These are phyloP conservation scores for Enteromius argenteus DNA, from an alignment of 2,797 vertebrate species.

Conservation along the genomic window DNA sequence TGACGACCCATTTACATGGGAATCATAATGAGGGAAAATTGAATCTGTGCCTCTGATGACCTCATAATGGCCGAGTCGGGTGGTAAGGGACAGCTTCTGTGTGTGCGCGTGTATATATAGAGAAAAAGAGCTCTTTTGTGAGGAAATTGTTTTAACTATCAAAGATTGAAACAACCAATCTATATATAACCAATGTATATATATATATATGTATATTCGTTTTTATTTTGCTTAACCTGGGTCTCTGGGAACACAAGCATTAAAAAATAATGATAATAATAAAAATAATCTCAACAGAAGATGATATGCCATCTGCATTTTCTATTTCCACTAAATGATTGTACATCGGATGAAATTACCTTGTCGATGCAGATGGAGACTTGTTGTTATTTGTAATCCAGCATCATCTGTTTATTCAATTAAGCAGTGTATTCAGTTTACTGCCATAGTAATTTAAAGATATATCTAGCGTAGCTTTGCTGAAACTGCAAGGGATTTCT, in stretches of 20 bases:
- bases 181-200: too few species aligned
- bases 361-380: not conserved
- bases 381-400: not conserved
- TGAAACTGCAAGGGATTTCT: not conserved
- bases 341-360: not conserved
- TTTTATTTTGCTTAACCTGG: not conserved
- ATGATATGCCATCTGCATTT: slow-evolving; percentile 4
- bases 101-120: slow-evolving; percentile 6
- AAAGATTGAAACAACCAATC: slow-evolving; percentile 15
- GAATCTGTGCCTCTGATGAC: slow-evolving; percentile 70
- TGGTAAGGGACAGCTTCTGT: slow-evolving; percentile 29
- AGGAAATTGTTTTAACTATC: not conserved
- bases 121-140: not conserved
- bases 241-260: not conserved
- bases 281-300: not conserved
- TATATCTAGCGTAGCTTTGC: not conserved
- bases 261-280: not conserved
- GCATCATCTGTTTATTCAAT: slow-evolving; percentile 1
- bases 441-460: not conserved
- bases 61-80: slow-evolving; percentile 50
- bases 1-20: slow-evolving; percentile 69
- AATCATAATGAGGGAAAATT: slow-evolving; percentile 75
- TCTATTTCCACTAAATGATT: not conserved
- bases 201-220: not conserved
- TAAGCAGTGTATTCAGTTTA: not conserved